phyloP scores from a whole-genome alignment of 2,797 vertebrate genomes.

The Iguana delicatissima region DNA sequence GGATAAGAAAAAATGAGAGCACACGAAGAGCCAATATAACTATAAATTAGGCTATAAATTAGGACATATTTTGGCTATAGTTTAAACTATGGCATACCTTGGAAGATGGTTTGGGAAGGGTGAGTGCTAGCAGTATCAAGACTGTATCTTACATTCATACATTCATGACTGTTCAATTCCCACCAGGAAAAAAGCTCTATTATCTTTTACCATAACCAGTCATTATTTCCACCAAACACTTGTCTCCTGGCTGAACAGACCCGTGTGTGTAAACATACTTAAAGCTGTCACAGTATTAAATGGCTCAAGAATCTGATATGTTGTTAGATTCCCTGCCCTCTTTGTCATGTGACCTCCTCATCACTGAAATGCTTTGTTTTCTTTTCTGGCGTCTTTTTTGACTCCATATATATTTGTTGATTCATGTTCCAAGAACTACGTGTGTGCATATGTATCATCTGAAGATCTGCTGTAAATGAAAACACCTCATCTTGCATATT shows the following conservation, averaged over 20 bases:
- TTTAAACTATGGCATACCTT: no score
- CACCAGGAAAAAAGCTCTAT: background rate
- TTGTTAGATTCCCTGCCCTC: background rate
- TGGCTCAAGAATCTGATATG: background rate
- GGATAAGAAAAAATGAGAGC: background rate
- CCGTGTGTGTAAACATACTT: background rate
- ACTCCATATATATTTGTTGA: background rate
- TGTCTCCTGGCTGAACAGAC: background rate
- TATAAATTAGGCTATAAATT: background rate
- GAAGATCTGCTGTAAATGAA: background rate
- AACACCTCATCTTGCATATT: background rate
- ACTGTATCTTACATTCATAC: background rate
- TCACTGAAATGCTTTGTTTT: background rate
- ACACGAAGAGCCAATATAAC: background rate
- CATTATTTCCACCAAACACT: slow-evolving; percentile 14
- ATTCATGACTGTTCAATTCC: background rate
- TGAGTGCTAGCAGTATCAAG: background rate
- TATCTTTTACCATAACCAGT: background rate
- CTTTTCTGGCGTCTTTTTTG: background rate
- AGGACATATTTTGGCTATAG: background rate
- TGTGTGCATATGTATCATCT: background rate
- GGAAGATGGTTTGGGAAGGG: background rate
- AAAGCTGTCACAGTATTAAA: background rate
- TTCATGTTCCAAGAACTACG: background rate
- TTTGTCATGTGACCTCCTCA: background rate